Percentiles rank a stretch among this genome's conserved stretches.
Evolutionary conservation across 2,888 invertebrate genomes (phyloP).

Genomic region (Tinea semifulvella): DNA sequence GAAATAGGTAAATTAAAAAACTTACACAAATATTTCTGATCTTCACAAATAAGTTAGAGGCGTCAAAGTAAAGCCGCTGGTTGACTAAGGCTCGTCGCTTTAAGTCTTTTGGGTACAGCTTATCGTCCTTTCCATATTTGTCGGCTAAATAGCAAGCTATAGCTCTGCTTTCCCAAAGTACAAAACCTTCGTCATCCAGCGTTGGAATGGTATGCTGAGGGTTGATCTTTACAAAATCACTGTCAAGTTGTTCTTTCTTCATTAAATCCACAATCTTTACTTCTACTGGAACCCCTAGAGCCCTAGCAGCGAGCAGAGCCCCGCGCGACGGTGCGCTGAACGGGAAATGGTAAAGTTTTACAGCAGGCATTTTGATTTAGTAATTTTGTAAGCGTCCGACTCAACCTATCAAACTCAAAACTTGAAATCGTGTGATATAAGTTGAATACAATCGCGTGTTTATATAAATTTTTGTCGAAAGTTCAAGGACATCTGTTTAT

Average conservation of each 20-base stretch:
- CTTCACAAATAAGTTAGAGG: slow-evolving; percentile 68
- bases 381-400: not conserved
- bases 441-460: too few species aligned
- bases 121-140: slow-evolving; percentile 67
- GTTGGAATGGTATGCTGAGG: slow-evolving; percentile 76
- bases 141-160: slow-evolving; percentile 70
- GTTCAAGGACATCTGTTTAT: too few species aligned
- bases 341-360: slow-evolving; percentile 68
- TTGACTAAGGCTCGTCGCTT: slow-evolving; percentile 67
- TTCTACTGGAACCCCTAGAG: slow-evolving; percentile 59
- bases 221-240: slow-evolving; percentile 68
- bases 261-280: slow-evolving; percentile 64
- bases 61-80: slow-evolving; percentile 71
- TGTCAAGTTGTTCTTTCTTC: slow-evolving; percentile 65
- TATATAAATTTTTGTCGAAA: too few species aligned
- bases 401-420: too few species aligned
- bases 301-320: slow-evolving; percentile 67
- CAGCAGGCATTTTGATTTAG: slow-evolving; percentile 1
- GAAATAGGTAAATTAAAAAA: slow-evolving; percentile 17
- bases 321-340: slow-evolving; percentile 70
- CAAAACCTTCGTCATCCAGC: slow-evolving; percentile 71
- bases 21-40: slow-evolving; percentile 71
- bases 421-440: too few species aligned
- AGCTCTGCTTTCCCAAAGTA: slow-evolving; percentile 74
- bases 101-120: slow-evolving; percentile 68